Evolutionary conservation across 2,888 invertebrate genomes (phyloP), one percentile per base, ranked within the genome.

Genomic region (Pammene fasciana): DNA sequence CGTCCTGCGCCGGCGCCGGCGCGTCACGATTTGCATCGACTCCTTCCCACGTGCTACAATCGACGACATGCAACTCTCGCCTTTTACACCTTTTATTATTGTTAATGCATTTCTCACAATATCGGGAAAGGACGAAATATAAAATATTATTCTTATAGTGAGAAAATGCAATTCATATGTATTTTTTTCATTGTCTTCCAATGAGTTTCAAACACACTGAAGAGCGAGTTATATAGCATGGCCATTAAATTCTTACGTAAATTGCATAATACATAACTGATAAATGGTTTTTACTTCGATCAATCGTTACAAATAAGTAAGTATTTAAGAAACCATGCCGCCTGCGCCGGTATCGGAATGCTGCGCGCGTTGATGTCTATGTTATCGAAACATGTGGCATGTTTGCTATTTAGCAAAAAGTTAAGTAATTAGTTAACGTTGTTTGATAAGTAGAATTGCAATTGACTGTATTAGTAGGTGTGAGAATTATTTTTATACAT

Each of bases 301-400:
- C 7, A 16, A 45, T 59, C 38, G 16, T 50, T 46, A 36, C 11
- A 7, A 38, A 38, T 6, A 38, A 38, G 38, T 38, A 38, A 38
- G 38, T 38, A 36, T 52, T n/a, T 54, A 43, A 54, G 6, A 13
- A 64, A 62, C 26, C 5, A 34, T 26, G 26, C 26, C 41, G 16
- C 8, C 16, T 10, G 45, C 41, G 16, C 8, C 16, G n/a, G 45
- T n/a, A 45, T 18, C 34, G 64, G 54, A 45, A 65, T 65, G 45
- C 16, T 26, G 41, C n/a, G 45, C 64, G 64, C 64, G 64, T 65
- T 65, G 64, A 65, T 65, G 64, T 65, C 64, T 65, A 65, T 45
- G 43, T 65, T 55, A 65, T 8, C 14, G 55, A 13, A 52, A 34
- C 14, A 59, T n/a, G 26, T 45, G 18, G 8, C 9, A 5, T 8